Base-by-base conservation (phyloP, 2,113 vertebrate species). In the Stigmatopora argus region DNA sequence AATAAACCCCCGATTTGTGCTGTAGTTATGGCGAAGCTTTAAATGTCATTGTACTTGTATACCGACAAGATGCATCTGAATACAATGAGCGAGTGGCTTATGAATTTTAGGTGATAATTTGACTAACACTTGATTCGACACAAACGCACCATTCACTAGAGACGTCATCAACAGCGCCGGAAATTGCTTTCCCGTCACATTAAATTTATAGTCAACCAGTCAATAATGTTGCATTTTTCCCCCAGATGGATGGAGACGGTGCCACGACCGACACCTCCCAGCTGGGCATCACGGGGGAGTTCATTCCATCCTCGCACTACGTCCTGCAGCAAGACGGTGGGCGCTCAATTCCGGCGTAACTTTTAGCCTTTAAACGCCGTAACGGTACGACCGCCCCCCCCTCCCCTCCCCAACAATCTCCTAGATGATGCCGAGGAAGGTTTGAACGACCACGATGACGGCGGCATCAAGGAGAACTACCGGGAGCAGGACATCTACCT, bases 401-500 rank as follows among this genome's bases (percentile, higher is more conserved):
- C n/a, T n/a, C n/a, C n/a, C n/a, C n/a, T 31, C 26, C 26, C 26
- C 26, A 14, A 46, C 23, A 57, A 57, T n/a, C 18, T 5, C 49
- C 8, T 19, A 93, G 92, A 92, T 48, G 92, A 93, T n/a, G 85
- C 83, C 19, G 96, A 99, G 3, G 96, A 98, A 79, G 92, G 90
- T 72, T 88, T 99, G 87, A 96, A 97, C 62, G 97, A 99, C 73
- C 94, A 96, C 0, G 97, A 99, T 58, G 97, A 99, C 52, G 89
- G 95, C 10, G 93, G 96, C 17, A 89, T 93, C 73, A 99, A 99
- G 86, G 97, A 99, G 86, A 95, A 95, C 85, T 98, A 95, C 83
- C 86, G 97, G 90, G 97, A 99, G 83, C 97, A 99, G 89, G 97
- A 99, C 83, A 99, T 99, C 64, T 99, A 99, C 61, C 95, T 99